phyloP scores from a whole-genome alignment of 2,888 invertebrate species.

The Lumbricus terrestris region DNA sequence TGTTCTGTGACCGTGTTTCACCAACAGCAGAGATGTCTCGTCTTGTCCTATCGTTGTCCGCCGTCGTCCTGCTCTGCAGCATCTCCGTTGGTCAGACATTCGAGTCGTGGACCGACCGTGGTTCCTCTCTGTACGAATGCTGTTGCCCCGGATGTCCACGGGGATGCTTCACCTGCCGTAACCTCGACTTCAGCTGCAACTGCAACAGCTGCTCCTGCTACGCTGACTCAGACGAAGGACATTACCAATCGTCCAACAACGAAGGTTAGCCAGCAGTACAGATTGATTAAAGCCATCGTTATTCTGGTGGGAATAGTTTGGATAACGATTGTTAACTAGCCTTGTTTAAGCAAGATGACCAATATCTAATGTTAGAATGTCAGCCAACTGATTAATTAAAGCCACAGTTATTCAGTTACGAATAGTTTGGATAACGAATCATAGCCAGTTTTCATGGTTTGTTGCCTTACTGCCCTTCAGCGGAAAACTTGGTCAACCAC shows the following conservation, averaged over 20 bases:
- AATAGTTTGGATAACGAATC: too few relatives aligned
- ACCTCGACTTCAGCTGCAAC: constrained; percentile 30
- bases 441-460: too few relatives aligned
- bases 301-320: neutral
- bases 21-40: neutral
- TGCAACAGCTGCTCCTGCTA: constrained; percentile 33
- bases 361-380: neutral
- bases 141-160: constrained; percentile 26
- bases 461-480: too few relatives aligned
- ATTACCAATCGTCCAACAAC: neutral
- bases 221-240: neutral
- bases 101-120: constrained; percentile 12
- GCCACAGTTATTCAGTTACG: too few relatives aligned
- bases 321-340: neutral
- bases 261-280: neutral
- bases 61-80: neutral
- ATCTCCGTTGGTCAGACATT: neutral
- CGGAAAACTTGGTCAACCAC: too few relatives aligned
- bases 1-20: neutral
- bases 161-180: constrained; percentile 31
- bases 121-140: constrained; percentile 28
- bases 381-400: neutral
- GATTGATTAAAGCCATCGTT: neutral
- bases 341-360: neutral
- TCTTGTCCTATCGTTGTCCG: neutral